Base-by-base conservation (phyloP, 1,140 invertebrate species). In the Lucilia cuprina region DNA sequence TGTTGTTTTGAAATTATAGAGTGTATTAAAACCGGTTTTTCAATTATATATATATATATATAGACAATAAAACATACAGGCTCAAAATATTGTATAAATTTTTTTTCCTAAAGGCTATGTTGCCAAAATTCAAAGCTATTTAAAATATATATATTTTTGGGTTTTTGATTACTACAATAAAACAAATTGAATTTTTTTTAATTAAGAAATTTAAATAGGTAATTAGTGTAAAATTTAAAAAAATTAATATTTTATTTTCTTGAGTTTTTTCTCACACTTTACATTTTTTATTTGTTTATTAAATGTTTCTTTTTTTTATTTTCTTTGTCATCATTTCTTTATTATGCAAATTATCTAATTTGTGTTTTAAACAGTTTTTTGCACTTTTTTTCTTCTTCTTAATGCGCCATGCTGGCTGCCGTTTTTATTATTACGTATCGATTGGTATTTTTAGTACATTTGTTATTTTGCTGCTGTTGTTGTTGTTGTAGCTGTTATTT, bases 101-200 rank as follows among this genome's bases (percentile, higher is more conserved):
- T 80, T 80, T 30, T 30, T 30, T n/a, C n/a, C n/a, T n/a, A n/a
- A 21, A 80, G 41, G 41, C 77, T 49, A 49, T 25, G 77, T 80
- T 80, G 77, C 77, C 77, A 49, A 80, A 80, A 21, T 80, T 80
- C 77, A 80, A 80, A 47, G 35, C 75, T n/a, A 80, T 80, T 49
- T 50, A 78, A 77, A 14, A 35, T 41, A 30, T 30, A 41, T 41
- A n/a, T n/a, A n/a, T 41, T 41, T 41, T 41, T 41, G 5, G 41
- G 41, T 41, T 41, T 41, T 8, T n/a, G n/a, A 30, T 30, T 30
- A 30, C 25, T 41, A 41, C 41, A 41, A 41, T 8, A 41, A 41
- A 41, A 41, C 10, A 41, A 41, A 41, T 41, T 3, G 41, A 5
- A 14, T 17, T 60, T 60, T 17, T 60, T 60, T 17, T 17, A 60